These are phyloP conservation scores for Uria aalge DNA, from an alignment of 2,113 vertebrate genomes.

Conservation along the genomic window DNA sequence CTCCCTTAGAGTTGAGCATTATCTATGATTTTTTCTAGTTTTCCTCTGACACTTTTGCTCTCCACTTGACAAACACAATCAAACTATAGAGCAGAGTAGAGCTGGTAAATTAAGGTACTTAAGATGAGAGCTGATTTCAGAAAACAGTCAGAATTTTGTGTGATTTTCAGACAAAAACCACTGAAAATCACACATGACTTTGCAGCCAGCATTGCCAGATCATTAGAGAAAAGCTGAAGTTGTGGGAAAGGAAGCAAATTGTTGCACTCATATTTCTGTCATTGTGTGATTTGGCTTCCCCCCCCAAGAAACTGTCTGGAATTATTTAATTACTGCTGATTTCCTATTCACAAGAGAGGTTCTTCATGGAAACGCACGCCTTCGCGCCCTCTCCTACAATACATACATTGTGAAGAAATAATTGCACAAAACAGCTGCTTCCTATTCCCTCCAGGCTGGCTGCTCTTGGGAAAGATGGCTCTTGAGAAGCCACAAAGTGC, in stretches of 20 bases:
- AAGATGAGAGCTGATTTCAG: neutral
- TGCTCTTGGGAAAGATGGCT: accelerated
- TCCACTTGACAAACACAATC: conserved; percentile 8
- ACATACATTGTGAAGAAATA: neutral
- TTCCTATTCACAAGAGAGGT: neutral
- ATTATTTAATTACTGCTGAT: neutral
- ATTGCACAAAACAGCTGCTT: neutral
- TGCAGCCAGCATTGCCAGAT: neutral
- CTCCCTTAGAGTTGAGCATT: neutral
- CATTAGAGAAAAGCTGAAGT: neutral
- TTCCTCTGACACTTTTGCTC: neutral
- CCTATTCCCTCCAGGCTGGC: neutral
- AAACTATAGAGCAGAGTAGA: neutral
- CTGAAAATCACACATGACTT: neutral
- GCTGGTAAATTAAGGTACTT: neutral
- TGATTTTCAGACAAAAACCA: neutral
- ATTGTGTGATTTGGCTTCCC: neutral
- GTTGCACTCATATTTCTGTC: neutral
- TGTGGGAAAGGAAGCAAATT: neutral
- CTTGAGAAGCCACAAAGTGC: neutral
- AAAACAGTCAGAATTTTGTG: neutral
- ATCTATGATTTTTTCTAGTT: neutral
- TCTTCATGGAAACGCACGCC: neutral
- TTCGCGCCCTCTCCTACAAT: neutral
- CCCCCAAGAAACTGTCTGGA: neutral